These are phyloP conservation scores for Epinotia brunnichana DNA, from an alignment of 2,888 invertebrate species.

Conservation along the genomic window DNA sequence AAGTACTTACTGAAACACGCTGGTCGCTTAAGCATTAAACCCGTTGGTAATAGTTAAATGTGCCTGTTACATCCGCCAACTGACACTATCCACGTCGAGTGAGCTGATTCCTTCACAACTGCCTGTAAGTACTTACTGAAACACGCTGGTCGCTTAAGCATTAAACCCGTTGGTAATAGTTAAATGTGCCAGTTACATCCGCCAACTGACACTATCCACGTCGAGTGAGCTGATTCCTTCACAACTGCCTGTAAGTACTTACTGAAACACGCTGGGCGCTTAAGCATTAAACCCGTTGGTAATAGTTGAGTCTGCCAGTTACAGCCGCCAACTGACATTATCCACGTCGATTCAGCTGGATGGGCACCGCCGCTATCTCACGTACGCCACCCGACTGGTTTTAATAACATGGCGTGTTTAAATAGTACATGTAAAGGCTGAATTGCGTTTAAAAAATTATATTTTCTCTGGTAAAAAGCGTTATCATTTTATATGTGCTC, in stretches of 20 bases:
- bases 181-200: conserved; percentile 24
- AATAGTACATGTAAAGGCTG: neutral
- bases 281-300: neutral
- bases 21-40: too few species aligned
- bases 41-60: too few species aligned
- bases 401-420: conserved; percentile 2
- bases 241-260: too few species aligned
- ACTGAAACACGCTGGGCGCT: neutral
- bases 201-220: conserved; percentile 5
- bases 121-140: neutral
- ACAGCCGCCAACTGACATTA: conserved; percentile 17
- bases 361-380: conserved; percentile 4
- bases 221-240: neutral
- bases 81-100: conserved; percentile 2
- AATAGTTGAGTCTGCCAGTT: conserved; percentile 18
- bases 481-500: neutral
- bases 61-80: conserved; percentile 5
- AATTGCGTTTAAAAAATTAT: neutral
- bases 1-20: too few species aligned
- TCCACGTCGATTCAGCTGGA: conserved; percentile 1
- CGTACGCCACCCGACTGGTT: conserved; percentile 6
- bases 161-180: too few species aligned
- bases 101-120: neutral
- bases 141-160: too few species aligned
- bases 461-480: neutral